Evolutionary conservation across 2,888 invertebrate genomes (phyloP).

Genomic region (Scaptomyza parva): DNA sequence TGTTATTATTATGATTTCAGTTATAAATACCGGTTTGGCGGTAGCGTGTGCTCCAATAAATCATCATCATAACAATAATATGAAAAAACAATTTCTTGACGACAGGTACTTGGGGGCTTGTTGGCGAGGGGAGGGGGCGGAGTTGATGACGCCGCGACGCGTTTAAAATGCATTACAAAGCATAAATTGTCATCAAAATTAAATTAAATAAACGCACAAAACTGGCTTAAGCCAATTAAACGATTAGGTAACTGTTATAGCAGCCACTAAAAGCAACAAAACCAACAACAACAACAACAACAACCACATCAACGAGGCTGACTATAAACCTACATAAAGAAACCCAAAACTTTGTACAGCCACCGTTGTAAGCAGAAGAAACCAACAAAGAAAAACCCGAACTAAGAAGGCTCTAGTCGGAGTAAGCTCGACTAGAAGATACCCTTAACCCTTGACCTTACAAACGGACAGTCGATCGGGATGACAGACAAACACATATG

Average conservation of each 20-base stretch:
- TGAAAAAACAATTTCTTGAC: background rate
- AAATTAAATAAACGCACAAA: slow-evolving; percentile 66
- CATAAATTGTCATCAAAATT: slow-evolving; percentile 78
- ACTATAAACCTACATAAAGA: slow-evolving; percentile 77
- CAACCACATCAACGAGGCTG: slow-evolving; percentile 50
- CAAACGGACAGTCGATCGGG: no score
- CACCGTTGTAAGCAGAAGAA: slow-evolving; percentile 51
- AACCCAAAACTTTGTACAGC: slow-evolving; percentile 61
- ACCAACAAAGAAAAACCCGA: slow-evolving; percentile 41
- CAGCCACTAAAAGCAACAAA: slow-evolving; percentile 9
- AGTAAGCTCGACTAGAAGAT: no score
- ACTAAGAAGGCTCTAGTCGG: no score
- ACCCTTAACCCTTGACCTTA: no score
- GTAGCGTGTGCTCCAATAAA: slow-evolving; percentile 61
- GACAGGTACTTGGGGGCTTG: slow-evolving; percentile 40
- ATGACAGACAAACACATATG: no score
- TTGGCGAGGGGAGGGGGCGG: no score
- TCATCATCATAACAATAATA: slow-evolving; percentile 30
- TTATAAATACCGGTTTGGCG: slow-evolving; percentile 75
- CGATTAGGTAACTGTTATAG: slow-evolving; percentile 80
- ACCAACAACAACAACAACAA: slow-evolving; percentile 14
- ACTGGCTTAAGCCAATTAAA: slow-evolving; percentile 80
- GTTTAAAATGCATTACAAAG: slow-evolving; percentile 77
- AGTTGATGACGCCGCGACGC: slow-evolving; percentile 63
- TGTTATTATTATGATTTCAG: slow-evolving; percentile 42